Base-by-base conservation (phyloP, 1,140 invertebrate genomes). In the Drosophila oshimai region DNA sequence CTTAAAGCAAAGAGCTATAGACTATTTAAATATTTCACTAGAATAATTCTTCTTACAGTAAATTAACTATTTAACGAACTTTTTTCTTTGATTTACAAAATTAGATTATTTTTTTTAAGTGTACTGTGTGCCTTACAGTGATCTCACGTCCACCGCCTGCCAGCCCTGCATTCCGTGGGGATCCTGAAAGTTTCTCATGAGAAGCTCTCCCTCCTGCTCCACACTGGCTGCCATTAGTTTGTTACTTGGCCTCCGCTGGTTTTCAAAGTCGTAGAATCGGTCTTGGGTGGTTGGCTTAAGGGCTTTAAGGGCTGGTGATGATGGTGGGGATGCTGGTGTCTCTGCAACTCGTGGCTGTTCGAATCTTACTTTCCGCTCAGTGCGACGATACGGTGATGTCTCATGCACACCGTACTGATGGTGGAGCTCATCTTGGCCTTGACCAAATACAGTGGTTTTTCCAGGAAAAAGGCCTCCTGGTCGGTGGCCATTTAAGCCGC, bases 191-290 rank as follows among this genome's bases (percentile, higher is more conserved):
- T 69, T 81, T 33, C 83, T 44, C 58, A 75, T 69, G 10, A 86
- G 9, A 9, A 28, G 5, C 39, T 42, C 41, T 55, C 61, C n/a
- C 6, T 87, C 51, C 41, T 74, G 72, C 33, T 81, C 45, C 4
- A 49, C 20, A 10, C 41, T 64, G 41, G 61, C 47, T 12, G 57
- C 26, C 20, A 57, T n/a, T 12, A 67, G 34, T 45, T 67, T 60
- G 17, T 74, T 83, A n/a, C 47, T 64, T 0, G 53, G 18, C 2
- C 77, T 42, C 2, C 65, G 53, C 15, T 88, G 58, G 33, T 83
- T 89, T 9, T 91, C 90, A 60, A 73, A 91, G 17, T 91, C 88
- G 37, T 91, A 91, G 49, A 91, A 91, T 2, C 74, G 69, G 74
- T 91, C 90, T n/a, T 71, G 45, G 6, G 44, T 50, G 1, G 45